phyloP scores from a whole-genome alignment of 2,113 vertebrate genomes.

The Orthochromis malagaraziensis region DNA sequence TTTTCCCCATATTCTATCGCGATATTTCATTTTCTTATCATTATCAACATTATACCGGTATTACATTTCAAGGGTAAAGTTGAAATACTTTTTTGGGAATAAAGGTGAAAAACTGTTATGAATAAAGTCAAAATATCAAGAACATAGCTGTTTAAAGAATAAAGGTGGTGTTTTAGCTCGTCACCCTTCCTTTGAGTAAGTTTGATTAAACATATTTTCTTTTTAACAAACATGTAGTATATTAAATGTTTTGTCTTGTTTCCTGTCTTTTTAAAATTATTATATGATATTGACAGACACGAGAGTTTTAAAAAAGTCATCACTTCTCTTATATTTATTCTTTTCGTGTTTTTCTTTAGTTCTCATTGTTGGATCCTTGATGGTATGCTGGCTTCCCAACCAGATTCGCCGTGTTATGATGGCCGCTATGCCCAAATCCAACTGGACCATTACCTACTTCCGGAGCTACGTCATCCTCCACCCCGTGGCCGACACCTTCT shows the following conservation, averaged over 20 bases:
- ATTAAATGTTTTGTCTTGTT: neutral
- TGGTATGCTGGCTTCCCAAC: slow-evolving; percentile 89
- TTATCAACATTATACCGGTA: neutral
- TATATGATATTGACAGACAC: neutral
- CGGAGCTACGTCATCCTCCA: slow-evolving; percentile 75
- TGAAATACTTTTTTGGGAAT: neutral
- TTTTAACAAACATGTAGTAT: neutral
- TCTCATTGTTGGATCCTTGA: slow-evolving; percentile 81
- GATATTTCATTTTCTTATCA: neutral
- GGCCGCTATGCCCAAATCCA: slow-evolving; percentile 77
- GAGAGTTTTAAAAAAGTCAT: neutral
- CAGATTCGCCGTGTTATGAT: slow-evolving; percentile 88
- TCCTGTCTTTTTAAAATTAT: neutral
- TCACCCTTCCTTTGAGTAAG: neutral
- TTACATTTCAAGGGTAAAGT: neutral
- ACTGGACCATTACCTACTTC: slow-evolving; percentile 80
- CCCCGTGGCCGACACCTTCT: slow-evolving; percentile 84
- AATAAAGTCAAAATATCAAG: neutral
- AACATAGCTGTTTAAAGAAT: rapidly evolving
- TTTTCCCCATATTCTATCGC: rapidly evolving
- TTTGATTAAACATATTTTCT: neutral
- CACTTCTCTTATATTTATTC: neutral
- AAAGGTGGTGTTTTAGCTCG: neutral
- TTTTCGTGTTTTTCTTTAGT: slow-evolving; percentile 57
- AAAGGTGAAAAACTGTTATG: neutral